Evolutionary conservation across 2,797 vertebrate genomes (phyloP).

Genomic region (Perodicticus potto): DNA sequence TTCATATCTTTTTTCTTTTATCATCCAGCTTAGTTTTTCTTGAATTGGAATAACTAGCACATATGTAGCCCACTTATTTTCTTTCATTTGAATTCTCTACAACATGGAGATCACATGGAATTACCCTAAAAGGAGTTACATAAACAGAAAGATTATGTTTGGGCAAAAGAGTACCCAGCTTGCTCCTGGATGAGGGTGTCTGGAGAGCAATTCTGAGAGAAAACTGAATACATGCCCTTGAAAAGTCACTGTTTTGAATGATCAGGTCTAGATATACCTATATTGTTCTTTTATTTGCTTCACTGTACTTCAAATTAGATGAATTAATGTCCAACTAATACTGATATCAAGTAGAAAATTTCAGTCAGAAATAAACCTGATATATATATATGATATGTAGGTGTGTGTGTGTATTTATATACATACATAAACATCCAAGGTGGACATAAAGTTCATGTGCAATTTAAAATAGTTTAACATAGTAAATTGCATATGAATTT

Average conservation of each 20-base stretch:
- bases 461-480: no score
- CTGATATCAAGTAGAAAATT: neutral
- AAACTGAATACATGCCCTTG: neutral
- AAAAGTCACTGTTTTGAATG: neutral
- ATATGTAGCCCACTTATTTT: neutral
- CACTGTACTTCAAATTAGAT: neutral
- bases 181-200: neutral
- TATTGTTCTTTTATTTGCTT: neutral
- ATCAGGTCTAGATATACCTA: neutral
- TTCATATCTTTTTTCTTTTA: neutral
- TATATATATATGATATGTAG: no score
- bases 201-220: neutral
- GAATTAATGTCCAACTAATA: neutral
- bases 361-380: neutral
- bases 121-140: neutral
- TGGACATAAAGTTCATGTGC: no score
- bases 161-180: neutral
- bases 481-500: no score
- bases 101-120: neutral
- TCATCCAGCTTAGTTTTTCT: neutral
- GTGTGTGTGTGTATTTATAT: no score
- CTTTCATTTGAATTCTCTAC: neutral
- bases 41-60: neutral
- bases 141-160: neutral
- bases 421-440: no score